Percentiles rank a stretch among this genome's conserved stretches.
Evolutionary conservation across 2,888 invertebrate species (phyloP).

Genomic region (Serripes groenlandicus): DNA sequence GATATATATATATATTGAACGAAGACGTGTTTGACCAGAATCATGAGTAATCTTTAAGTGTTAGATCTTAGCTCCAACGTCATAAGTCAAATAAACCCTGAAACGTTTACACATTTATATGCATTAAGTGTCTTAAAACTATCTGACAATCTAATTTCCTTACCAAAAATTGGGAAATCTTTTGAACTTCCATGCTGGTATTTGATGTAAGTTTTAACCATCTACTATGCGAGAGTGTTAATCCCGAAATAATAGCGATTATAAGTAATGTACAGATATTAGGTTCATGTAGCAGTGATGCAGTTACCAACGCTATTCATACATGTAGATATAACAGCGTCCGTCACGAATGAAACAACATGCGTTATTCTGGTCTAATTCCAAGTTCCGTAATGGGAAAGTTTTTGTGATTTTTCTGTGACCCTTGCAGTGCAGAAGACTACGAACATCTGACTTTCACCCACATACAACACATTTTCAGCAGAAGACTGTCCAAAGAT

Average conservation of each 20-base stretch:
- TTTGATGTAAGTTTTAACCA: conserved; percentile 40
- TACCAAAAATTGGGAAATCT: conserved; percentile 22
- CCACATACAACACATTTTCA: no score
- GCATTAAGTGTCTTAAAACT: conserved; percentile 29
- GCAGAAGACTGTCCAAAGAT: no score
- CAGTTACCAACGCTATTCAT: no score
- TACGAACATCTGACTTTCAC: no score
- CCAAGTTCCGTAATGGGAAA: no score
- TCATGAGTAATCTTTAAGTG: conserved; percentile 15
- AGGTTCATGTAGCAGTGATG: neutral
- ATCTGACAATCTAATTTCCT: conserved; percentile 35
- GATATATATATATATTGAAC: conserved; percentile 19
- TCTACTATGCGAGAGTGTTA: conserved; percentile 37
- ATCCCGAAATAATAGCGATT: neutral
- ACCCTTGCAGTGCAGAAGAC: no score
- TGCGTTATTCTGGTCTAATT: no score
- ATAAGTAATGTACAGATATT: neutral
- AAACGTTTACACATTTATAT: conserved; percentile 22
- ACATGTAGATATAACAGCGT: no score
- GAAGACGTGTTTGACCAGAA: conserved; percentile 22
- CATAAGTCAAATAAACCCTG: conserved; percentile 28
- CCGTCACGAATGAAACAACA: no score
- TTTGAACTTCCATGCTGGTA: conserved; percentile 14
- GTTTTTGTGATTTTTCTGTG: no score
- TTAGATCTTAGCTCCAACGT: conserved; percentile 45